Evolutionary conservation across 92 coral and sea anemone genomes (phyloP), one percentile per base, ranked within the genome.

Genomic region (Micromussa lordhowensis): DNA sequence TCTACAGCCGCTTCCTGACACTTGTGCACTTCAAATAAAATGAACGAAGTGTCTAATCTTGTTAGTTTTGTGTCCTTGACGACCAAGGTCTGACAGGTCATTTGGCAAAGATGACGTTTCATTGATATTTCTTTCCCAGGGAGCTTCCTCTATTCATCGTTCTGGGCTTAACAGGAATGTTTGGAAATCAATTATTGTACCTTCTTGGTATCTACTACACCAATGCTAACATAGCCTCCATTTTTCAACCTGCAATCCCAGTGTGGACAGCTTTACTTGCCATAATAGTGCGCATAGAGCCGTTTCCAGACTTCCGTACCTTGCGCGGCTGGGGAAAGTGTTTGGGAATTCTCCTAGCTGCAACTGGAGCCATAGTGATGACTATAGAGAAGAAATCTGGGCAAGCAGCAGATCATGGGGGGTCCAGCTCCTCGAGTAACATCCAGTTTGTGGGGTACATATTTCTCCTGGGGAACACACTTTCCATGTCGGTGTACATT

Each of bases 191-290:
- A 69, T 86, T 95, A 0, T 74, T 94, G 18, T 95, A 93, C 85
- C 90, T 95, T 13, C 96, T 95, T 12, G 98, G 98, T 29, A 83
- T 95, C 57, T 95, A 95, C 83, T 95, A 95, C 89, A 95, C 98
- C 3, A 95, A 87, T 83, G 98, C 98, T 54, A 95, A 95, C 81
- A 91, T 95, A 75, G 96, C 98, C 1, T 93, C 98, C 35, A 94
- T 93, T 6, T 93, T 95, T 57, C 98, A 95, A 82, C 98, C 98
- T 22, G 91, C 94, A 1, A 95, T 93, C 59, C 98, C 98, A 3
- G 98, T 95, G 21, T 95, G 98, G 98, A 93, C 98, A 6, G 94
- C 98, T 1, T 49, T 95, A 6, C 77, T 95, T 12, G 98, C 96
- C 71, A 93, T 93, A 28, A 54, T 91, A 12, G 88, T 88, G 4